Percentiles rank a stretch among this genome's conserved stretches.
Evolutionary conservation across 2,888 invertebrate species (phyloP).

Genomic region (Pantelozetes paolii): DNA sequence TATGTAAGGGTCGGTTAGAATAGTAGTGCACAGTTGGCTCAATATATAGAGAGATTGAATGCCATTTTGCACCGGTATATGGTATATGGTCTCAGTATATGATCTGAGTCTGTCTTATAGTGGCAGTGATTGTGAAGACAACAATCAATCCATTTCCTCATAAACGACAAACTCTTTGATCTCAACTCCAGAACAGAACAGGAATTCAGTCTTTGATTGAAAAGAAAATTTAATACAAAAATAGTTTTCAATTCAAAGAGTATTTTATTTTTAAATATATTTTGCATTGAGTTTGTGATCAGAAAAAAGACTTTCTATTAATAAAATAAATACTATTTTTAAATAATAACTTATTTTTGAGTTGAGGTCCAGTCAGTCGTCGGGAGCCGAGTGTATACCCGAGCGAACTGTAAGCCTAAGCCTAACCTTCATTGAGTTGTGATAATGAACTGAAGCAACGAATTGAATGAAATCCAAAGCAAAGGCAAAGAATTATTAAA

Average conservation of each 20-base stretch:
- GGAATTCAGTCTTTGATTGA: neutral
- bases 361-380: neutral
- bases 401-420: neutral
- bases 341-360: slow-evolving; percentile 4
- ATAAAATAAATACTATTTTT: slow-evolving; percentile 24
- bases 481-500: slow-evolving; percentile 8
- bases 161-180: neutral
- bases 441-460: slow-evolving; percentile 23
- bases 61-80: neutral
- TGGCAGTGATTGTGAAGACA: neutral
- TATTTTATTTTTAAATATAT: too few relatives aligned
- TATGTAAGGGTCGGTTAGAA: too few relatives aligned
- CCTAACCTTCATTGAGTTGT: slow-evolving; percentile 20
- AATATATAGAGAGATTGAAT: too few relatives aligned
- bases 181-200: neutral
- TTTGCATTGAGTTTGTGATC: too few relatives aligned
- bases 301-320: too few relatives aligned
- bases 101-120: neutral
- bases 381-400: neutral
- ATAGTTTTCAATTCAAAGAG: neutral
- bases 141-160: slow-evolving; percentile 1
- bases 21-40: too few relatives aligned
- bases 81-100: neutral
- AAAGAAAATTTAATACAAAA: neutral
- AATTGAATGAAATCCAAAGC: neutral